Percentiles rank a stretch among this genome's conserved stretches.
Evolutionary conservation across 2,888 invertebrate genomes (phyloP).

Genomic region (Stegana nigrithorax): DNA sequence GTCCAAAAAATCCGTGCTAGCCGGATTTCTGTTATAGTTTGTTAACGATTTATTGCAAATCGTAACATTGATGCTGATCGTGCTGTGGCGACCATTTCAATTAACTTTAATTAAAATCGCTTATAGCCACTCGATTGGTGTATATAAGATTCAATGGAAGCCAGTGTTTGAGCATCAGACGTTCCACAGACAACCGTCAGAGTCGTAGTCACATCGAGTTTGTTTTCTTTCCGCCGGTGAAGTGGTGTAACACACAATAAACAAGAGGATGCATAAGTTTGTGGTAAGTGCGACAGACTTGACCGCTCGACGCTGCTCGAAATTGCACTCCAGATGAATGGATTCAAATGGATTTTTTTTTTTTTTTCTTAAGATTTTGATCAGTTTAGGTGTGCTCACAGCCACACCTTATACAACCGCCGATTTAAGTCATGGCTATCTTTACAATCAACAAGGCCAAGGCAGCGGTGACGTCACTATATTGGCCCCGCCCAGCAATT

Average conservation of each 20-base stretch:
- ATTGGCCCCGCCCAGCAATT: slow-evolving; percentile 42
- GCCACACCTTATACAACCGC: slow-evolving; percentile 47
- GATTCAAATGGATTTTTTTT: not conserved
- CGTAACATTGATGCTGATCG: slow-evolving; percentile 24
- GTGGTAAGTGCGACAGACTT: slow-evolving; percentile 57
- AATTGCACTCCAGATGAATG: not conserved
- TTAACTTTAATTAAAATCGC: slow-evolving; percentile 62
- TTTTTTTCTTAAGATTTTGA: slow-evolving; percentile 43
- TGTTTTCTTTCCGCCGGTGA: no score
- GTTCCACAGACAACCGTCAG: slow-evolving; percentile 42
- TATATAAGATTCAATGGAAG: slow-evolving; percentile 40
- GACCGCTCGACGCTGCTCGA: not conserved
- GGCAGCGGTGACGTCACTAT: slow-evolving; percentile 39
- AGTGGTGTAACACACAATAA: no score
- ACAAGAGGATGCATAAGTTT: slow-evolving; percentile 51
- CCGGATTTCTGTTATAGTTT: slow-evolving; percentile 54
- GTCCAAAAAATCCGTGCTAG: slow-evolving; percentile 32
- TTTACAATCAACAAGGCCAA: slow-evolving; percentile 49
- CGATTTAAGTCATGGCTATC: slow-evolving; percentile 60
- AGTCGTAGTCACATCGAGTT: not conserved
- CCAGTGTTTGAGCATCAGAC: slow-evolving; percentile 37
- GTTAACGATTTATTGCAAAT: slow-evolving; percentile 54
- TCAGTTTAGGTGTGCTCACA: slow-evolving; percentile 46
- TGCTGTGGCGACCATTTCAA: slow-evolving; percentile 48
- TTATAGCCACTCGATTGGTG: slow-evolving; percentile 1